Evolutionary conservation across 64 coral and sea anemone genomes (phyloP).

Genomic region (Porites australiensis): DNA sequence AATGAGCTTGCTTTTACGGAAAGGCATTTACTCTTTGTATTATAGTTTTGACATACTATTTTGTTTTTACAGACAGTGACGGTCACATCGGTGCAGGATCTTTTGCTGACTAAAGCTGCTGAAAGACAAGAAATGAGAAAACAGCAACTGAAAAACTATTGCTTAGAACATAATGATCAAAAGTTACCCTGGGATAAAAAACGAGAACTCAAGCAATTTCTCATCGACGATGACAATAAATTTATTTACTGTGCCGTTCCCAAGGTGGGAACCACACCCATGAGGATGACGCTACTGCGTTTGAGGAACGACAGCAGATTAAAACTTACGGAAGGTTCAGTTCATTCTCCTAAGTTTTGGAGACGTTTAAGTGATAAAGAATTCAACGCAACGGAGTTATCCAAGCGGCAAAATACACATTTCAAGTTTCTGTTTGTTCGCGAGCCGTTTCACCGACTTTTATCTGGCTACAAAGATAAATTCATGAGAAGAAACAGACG

Average conservation of each 20-base stretch:
- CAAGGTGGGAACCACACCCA: constrained; percentile 2
- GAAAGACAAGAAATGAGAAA: constrained; percentile 20
- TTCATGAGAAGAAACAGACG: constrained; percentile 7
- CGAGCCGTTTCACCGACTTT: constrained; percentile 45
- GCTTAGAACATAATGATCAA: neutral
- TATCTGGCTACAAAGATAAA: constrained; percentile 55
- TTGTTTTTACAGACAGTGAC: neutral
- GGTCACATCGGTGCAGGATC: neutral
- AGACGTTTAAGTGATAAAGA: neutral
- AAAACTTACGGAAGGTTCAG: neutral
- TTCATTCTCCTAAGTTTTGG: neutral
- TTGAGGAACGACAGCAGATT: constrained; percentile 1
- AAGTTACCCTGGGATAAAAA: neutral
- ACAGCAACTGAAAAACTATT: constrained; percentile 18
- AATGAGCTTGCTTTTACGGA: too few species aligned
- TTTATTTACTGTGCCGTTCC: constrained; percentile 46
- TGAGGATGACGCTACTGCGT: neutral
- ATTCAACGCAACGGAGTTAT: neutral
- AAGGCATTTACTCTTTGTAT: too few species aligned
- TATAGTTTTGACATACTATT: neutral
- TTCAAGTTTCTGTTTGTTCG: constrained; percentile 50
- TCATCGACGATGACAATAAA: constrained; percentile 20
- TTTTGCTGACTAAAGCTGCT: neutral
- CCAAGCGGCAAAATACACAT: neutral
- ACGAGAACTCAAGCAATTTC: neutral